Conservation (phyloP, 2,888 invertebrate species). For the Ormyrus thymus region DNA sequence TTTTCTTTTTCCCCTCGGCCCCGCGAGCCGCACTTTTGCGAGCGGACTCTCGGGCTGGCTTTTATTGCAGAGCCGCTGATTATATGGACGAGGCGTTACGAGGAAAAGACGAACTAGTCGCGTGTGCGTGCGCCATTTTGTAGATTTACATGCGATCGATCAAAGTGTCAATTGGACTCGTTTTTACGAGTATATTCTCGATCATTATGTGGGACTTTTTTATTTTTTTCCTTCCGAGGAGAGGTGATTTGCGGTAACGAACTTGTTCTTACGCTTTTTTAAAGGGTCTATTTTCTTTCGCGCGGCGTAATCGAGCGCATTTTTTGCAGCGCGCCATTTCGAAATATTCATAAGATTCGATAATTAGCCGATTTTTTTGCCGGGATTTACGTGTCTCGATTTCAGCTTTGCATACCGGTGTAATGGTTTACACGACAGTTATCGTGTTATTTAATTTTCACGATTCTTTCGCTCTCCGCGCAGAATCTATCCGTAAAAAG, state of each 20-base stretch:
- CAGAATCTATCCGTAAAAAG: not conserved
- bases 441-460: no score
- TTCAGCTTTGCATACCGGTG: not conserved
- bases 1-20: no score
- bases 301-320: not conserved
- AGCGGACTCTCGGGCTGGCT: no score
- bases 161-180: slow-evolving; percentile 14
- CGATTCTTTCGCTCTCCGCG: not conserved
- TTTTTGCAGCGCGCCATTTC: not conserved
- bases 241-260: slow-evolving; percentile 21
- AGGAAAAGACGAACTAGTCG: slow-evolving; percentile 1
- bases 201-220: slow-evolving; percentile 28
- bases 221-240: not conserved
- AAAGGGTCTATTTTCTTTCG: not conserved
- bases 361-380: slow-evolving; percentile 5
- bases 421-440: no score
- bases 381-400: not conserved
- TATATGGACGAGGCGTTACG: not conserved
- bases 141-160: slow-evolving; percentile 23
- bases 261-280: slow-evolving; percentile 23
- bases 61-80: not conserved
- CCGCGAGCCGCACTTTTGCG: no score
- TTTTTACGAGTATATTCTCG: not conserved
- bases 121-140: not conserved
- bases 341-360: slow-evolving; percentile 8